Percentiles rank a stretch among this genome's conserved stretches.
Evolutionary conservation across 2,113 vertebrate species (phyloP).

Genomic region (Diglossa brunneiventris): DNA sequence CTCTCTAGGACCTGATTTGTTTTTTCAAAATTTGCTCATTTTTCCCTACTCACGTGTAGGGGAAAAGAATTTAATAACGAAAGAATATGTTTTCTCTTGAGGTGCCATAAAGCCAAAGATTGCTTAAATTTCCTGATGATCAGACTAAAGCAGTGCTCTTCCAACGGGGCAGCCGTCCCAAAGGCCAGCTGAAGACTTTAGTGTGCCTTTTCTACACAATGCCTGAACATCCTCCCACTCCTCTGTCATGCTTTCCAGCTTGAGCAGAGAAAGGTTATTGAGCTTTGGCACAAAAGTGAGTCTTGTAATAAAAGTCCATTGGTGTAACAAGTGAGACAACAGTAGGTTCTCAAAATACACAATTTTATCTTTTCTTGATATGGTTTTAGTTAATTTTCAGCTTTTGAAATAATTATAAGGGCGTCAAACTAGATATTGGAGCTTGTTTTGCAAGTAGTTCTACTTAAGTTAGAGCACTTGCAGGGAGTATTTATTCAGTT

Average conservation of each 20-base stretch:
- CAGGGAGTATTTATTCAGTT: neutral
- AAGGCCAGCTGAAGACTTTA: neutral
- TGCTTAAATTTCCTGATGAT: neutral
- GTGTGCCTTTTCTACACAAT: neutral
- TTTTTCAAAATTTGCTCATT: neutral
- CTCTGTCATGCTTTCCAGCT: neutral
- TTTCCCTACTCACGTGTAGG: neutral
- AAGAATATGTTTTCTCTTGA: neutral
- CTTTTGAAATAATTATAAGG: constrained; percentile 3
- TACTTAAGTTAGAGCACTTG: neutral
- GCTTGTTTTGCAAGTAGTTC: neutral
- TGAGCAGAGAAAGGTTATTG: neutral
- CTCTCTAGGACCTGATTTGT: neutral
- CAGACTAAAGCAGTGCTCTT: neutral
- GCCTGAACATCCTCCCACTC: neutral
- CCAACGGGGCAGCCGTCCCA: neutral
- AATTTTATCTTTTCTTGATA: constrained; percentile 9
- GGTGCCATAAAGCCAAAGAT: neutral
- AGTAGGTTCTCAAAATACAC: constrained; percentile 9
- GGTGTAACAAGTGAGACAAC: neutral
- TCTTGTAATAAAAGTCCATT: neutral
- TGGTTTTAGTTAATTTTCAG: constrained; percentile 20
- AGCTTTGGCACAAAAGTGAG: neutral
- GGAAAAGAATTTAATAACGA: neutral
- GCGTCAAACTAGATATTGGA: neutral